Evolutionary conservation across 2,888 invertebrate species (phyloP).

Genomic region (Uloborus plumipes): DNA sequence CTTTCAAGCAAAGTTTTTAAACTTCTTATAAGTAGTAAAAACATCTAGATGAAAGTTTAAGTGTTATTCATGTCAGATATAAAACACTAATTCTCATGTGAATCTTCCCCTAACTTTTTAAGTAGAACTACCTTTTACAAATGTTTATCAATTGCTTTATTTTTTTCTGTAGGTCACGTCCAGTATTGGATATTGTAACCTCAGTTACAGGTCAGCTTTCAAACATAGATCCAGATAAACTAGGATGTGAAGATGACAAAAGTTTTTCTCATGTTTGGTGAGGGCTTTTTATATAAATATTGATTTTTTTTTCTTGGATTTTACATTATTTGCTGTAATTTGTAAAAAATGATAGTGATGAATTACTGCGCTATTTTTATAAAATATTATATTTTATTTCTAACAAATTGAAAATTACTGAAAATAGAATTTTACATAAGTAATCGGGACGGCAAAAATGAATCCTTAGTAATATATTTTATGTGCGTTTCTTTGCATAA

Average conservation of each 20-base stretch:
- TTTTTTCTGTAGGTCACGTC: slow-evolving; percentile 77
- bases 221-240: slow-evolving; percentile 84
- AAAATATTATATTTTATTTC: too few species aligned
- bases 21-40: too few species aligned
- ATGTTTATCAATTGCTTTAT: not conserved
- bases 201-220: slow-evolving; percentile 79
- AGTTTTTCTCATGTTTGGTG: slow-evolving; percentile 75
- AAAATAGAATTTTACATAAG: too few species aligned
- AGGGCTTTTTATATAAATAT: slow-evolving; percentile 9
- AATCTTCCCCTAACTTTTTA: not conserved
- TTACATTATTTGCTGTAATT: not conserved
- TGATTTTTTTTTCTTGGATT: not conserved
- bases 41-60: too few species aligned
- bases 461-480: too few species aligned
- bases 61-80: not conserved
- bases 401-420: too few species aligned
- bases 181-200: slow-evolving; percentile 90
- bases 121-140: not conserved
- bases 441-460: too few species aligned
- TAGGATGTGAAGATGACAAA: slow-evolving; percentile 80
- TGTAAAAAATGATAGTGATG: not conserved
- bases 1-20: too few species aligned
- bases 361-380: too few species aligned
- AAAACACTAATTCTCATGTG: not conserved
- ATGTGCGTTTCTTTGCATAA: too few species aligned